Percentiles rank a stretch among this genome's conserved stretches.
These are phyloP conservation scores for Baccha elongata DNA, from an alignment of 2,888 invertebrate genomes.

Conservation along the genomic window DNA sequence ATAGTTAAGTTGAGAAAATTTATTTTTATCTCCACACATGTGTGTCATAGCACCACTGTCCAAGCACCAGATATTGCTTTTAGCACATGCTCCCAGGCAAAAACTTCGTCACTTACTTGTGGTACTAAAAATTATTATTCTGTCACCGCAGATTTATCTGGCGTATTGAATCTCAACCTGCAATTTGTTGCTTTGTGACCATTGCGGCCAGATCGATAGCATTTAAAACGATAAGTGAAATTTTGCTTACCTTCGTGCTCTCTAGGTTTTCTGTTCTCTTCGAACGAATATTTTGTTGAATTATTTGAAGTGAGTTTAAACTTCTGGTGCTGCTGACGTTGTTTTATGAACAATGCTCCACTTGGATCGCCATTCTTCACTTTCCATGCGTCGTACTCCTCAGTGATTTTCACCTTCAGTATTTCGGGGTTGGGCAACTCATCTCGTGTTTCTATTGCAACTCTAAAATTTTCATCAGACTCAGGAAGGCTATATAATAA, in stretches of 20 bases:
- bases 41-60: constrained; percentile 59
- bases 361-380: constrained; percentile 4
- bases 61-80: constrained; percentile 34
- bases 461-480: constrained; percentile 52
- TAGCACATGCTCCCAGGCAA: neutral
- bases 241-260: constrained; percentile 15
- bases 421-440: constrained; percentile 26
- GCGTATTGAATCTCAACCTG: neutral
- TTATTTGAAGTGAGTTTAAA: neutral
- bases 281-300: constrained; percentile 2
- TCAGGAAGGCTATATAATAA: constrained; percentile 55
- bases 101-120: constrained; percentile 2
- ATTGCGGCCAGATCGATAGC: neutral
- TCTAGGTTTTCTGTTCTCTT: constrained; percentile 1
- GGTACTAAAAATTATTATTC: neutral
- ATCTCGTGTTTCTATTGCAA: constrained; percentile 57
- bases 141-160: constrained; percentile 4
- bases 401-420: constrained; percentile 61
- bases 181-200: constrained; percentile 1
- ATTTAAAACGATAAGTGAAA: neutral
- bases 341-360: constrained; percentile 17
- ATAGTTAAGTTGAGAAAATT: constrained; percentile 21
- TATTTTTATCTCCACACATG: constrained; percentile 49
- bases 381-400: constrained; percentile 41
- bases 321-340: neutral